phyloP scores from a whole-genome alignment of 2,888 invertebrate genomes.

The Diadegma fenestrale region DNA sequence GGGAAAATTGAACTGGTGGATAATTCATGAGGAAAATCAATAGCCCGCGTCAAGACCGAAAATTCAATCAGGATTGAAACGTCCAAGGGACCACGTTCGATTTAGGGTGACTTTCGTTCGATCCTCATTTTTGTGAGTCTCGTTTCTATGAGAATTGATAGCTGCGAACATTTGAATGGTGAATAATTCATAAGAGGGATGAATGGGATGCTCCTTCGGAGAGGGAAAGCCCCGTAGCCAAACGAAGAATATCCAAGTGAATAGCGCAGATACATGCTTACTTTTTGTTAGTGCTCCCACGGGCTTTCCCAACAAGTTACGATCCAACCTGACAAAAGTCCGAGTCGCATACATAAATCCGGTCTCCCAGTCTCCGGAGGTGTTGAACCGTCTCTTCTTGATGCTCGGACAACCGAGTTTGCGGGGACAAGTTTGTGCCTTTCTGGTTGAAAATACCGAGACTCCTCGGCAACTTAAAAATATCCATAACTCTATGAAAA shows the following conservation, averaged over 20 bases:
- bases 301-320: conserved; percentile 37
- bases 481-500: not conserved
- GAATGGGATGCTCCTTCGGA: not conserved
- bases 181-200: not conserved
- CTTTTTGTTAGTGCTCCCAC: conserved; percentile 40
- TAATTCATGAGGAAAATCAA: not conserved
- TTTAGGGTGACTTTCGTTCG: not conserved
- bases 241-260: conserved; percentile 1
- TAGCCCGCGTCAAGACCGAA: not conserved
- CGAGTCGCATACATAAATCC: conserved; percentile 62
- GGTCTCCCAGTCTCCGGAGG: conserved; percentile 47
- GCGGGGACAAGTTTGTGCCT: conserved; percentile 19
- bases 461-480: not conserved
- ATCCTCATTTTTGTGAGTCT: not conserved
- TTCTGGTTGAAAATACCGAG: conserved; percentile 1
- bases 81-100: not conserved
- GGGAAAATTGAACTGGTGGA: not conserved
- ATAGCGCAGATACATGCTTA: conserved; percentile 14
- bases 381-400: conserved; percentile 47
- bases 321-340: conserved; percentile 63
- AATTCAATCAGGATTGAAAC: not conserved
- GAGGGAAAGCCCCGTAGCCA: not conserved
- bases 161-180: not conserved
- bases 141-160: not conserved
- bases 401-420: conserved; percentile 30